Evolutionary conservation across 2,888 invertebrate genomes (phyloP).

Genomic region (Cryptus armator): DNA sequence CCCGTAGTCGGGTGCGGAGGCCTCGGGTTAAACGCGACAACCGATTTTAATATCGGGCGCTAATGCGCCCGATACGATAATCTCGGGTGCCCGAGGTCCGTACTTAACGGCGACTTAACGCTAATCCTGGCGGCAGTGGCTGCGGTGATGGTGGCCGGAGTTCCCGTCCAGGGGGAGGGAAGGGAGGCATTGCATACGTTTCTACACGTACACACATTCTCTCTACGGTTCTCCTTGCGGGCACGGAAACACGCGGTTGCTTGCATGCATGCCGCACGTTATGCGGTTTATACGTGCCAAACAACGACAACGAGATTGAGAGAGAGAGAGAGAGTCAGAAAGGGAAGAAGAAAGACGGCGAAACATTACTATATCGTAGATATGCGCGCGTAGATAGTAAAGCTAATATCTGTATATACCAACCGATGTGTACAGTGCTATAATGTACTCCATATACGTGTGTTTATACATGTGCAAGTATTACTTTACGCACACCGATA

Average conservation of each 20-base stretch:
- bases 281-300: constrained; percentile 71
- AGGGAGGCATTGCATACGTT: constrained; percentile 30
- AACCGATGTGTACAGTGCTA: constrained; percentile 21
- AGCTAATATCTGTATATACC: constrained; percentile 57
- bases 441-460: background rate
- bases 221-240: constrained; percentile 9
- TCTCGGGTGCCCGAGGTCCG: constrained; percentile 74
- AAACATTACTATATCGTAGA: constrained; percentile 8
- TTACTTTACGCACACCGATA: constrained; percentile 48
- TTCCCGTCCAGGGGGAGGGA: constrained; percentile 43
- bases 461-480: constrained; percentile 5
- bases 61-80: constrained; percentile 76
- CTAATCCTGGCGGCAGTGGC: constrained; percentile 74
- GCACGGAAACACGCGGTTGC: constrained; percentile 69
- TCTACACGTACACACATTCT: background rate
- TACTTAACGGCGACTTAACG: constrained; percentile 80
- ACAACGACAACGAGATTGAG: constrained; percentile 54
- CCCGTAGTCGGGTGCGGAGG: constrained; percentile 25
- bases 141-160: constrained; percentile 44
- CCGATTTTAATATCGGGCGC: constrained; percentile 74
- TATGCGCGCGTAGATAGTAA: constrained; percentile 52
- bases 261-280: constrained; percentile 73
- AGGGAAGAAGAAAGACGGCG: constrained; percentile 34
- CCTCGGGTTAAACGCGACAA: constrained; percentile 68
- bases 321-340: constrained; percentile 41